Evolutionary conservation across 2,797 vertebrate genomes (phyloP).

Genomic region (Strix occidentalis): DNA sequence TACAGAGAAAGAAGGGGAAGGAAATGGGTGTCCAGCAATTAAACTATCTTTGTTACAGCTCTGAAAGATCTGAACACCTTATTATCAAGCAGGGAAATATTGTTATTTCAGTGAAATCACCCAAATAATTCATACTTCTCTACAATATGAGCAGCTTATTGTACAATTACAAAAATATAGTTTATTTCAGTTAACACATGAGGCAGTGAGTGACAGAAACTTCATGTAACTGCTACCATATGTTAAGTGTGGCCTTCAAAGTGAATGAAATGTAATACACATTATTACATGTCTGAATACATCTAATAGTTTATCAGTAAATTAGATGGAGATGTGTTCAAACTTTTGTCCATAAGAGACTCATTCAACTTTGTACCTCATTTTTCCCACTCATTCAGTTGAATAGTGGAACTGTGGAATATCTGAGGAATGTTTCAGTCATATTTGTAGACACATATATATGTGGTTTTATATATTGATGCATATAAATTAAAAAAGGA

Average conservation of each 20-base stretch:
- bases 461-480: not conserved
- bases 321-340: not conserved
- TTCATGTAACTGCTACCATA: not conserved
- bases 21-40: not conserved
- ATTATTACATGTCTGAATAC: not conserved
- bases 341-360: not conserved
- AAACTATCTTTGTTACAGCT: not conserved
- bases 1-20: not conserved
- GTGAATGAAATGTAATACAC: not conserved
- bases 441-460: not conserved
- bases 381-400: not conserved
- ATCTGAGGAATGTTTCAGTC: not conserved
- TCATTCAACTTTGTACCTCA: not conserved
- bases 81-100: not conserved
- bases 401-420: not conserved
- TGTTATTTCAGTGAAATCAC: not conserved
- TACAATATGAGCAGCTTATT: not conserved
- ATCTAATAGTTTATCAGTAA: not conserved
- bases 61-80: not conserved
- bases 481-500: not conserved
- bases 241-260: not conserved
- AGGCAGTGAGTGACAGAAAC: not conserved
- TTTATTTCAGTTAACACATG: not conserved
- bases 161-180: not conserved
- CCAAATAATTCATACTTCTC: not conserved